Evolutionary conservation across 1,140 invertebrate genomes (phyloP), one percentile per base, ranked within the genome.

Genomic region (Delia radicum): DNA sequence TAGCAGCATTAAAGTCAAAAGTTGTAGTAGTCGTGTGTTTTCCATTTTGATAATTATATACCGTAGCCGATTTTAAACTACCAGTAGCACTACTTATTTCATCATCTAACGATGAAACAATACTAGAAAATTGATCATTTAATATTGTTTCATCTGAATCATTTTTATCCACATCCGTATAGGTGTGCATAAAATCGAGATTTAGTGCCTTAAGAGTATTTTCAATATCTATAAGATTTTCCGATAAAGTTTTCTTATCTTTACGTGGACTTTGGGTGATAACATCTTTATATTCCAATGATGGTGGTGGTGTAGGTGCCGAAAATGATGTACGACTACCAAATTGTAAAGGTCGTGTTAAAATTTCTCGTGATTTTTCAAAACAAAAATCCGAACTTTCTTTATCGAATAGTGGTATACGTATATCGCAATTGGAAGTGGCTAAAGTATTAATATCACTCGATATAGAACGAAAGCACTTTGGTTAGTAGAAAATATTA

Each of bases 301-400:
- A 31, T 7, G 65, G 71, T 13, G 75, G 74, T 21, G 62, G 72
- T 73, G 75, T 67, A 13, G 37, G 37, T 18, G 48, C 42, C 26
- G 48, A 31, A 61, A 73, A n/a, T 8, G 65, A 69, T 3, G 10
- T 69, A 33, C 65, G 65, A 33, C 65, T 69, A 78, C 79, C 78
- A 61, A 80, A 73, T 61, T 82, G 83, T 31, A 87, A 88, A 0
- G 91, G 90, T 62, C 90, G 90, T 0, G 90, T 90, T 0, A 93
- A 83, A 1, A 93, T 82, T 84, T 93, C 92, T 2, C 91, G 88
- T 0, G 92, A 93, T 78, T 92, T 92, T 4, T 92, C 91, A 77
- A 93, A 93, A 80, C 91, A 92, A 79, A 92, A 92, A 81, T 93
- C 92, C 0, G 92, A 91, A 6, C 91, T 92, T 6, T 92, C 91